Evolutionary conservation across 2,113 vertebrate genomes (phyloP), one percentile per base, ranked within the genome.

Genomic region (Aldabrachelys gigantea): DNA sequence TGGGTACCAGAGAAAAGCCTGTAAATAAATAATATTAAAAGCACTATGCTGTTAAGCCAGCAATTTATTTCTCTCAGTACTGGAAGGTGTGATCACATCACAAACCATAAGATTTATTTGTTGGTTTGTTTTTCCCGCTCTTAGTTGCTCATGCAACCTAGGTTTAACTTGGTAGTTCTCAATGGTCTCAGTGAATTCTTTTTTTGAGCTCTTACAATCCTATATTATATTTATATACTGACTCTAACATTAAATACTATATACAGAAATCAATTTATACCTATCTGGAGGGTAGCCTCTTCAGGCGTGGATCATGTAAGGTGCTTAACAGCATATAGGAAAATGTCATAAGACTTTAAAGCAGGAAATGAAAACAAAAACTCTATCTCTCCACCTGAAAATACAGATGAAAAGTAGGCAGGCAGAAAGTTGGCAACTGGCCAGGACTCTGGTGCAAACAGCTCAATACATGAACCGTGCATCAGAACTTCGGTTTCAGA

Each of bases 241-340:
- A 57, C 88, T 65, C 19, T 49, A 79, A 8, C 24, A 79, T 5
- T 0, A 89, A 87, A 82, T 57, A 87, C 52, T 91, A 52, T 82
- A 24, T 21, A 11, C 12, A 80, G n/a, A 14, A 86, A 59, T 86
- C 38, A 82, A 8, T 10, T 56, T 47, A 86, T 0, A 29, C 41
- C n/a, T 95, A 57, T 76, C 52, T 91, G 80, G 59, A 56, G 89
- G 79, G 35, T 54, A 90, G 86, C 47, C 69, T 92, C 35, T n/a
- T n/a, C 62, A 47, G 44, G 89, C 5, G 90, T 54, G 47, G n/a
- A 52, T 76, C 89, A 57, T 84, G 85, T 54, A 3, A 38, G 94
- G 89, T 95, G 87, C 87, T 89, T 92, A 96, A 85, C 90, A 95
- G 89, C 87, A 80, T 91, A 81, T 47, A 65, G 80, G 56, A 87